Base-by-base conservation (phyloP, 2,888 invertebrate genomes). In the Drosophila trichaetosa region DNA sequence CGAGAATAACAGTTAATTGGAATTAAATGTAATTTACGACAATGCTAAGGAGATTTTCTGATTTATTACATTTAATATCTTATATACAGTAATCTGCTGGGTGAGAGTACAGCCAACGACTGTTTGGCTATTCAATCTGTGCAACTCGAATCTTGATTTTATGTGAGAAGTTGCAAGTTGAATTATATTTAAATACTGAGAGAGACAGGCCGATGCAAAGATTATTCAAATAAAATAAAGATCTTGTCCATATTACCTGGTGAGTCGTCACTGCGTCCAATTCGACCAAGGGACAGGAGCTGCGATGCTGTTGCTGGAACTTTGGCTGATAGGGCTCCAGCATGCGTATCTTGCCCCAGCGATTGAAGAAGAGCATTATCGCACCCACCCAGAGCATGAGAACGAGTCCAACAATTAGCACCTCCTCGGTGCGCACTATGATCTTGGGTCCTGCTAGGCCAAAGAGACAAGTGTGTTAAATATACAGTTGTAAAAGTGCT, bases 341-440 rank as follows among this genome's bases (percentile, higher is more conserved):
- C 97, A 97, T 97, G 77, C 97, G 95, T 92, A 98, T 98, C 94
- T 98, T 98, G 91, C 98, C 98, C 98, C 98, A 98, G 77, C 98
- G 96, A 94, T 98, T 98, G 95, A 98, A 97, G 94, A 98, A 98
- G 52, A 98, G 94, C 4, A 97, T 96, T 74, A 98, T 97, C 74
- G 98, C 97, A 0, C 96, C 97, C 63, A 97, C 96, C 98, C 98
- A 98, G 18, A 98, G 95, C 54, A 97, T 94, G 29, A 98, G 94
- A 33, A 98, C 97, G 79, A 97, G 95, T 53, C 96, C 95, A 64
- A 98, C 97, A 87, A 98, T 96, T 59, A 97, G 94, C 24, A 97
- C 96, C 91, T 98, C 97, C 92, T 97, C 97, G 60, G 97, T 96
- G 79, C 97, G 95, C 52, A 98, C 96, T 68, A 97, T 96, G 61